Evolutionary conservation across 2,888 invertebrate genomes (phyloP).

Genomic region (Seira musarum): DNA sequence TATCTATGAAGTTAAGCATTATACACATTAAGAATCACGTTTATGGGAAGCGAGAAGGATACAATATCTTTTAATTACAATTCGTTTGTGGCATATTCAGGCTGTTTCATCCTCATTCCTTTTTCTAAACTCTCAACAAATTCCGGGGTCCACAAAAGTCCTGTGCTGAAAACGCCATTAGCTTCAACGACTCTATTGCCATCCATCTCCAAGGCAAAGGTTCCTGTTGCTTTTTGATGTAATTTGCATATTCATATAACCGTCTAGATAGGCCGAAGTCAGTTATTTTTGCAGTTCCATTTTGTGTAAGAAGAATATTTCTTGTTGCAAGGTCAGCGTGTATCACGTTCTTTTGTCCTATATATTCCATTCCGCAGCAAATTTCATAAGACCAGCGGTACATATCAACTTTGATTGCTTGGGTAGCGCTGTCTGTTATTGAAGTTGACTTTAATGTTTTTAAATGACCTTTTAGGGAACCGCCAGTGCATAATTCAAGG

Average conservation of each 20-base stretch:
- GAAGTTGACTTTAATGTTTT: no score
- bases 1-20: background rate
- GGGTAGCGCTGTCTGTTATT: no score
- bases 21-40: background rate
- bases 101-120: background rate
- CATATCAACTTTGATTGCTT: slow-evolving; percentile 2
- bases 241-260: slow-evolving; percentile 14
- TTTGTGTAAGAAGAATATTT: slow-evolving; percentile 22
- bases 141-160: background rate
- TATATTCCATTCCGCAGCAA: slow-evolving; percentile 17
- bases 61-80: background rate
- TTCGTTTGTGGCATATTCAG: background rate
- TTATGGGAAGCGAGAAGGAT: background rate
- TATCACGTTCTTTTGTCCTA: background rate
- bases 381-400: slow-evolving; percentile 19
- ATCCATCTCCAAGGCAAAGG: slow-evolving; percentile 25
- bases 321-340: no score
- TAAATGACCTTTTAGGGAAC: no score
- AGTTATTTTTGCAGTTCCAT: no score
- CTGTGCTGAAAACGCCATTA: no score
- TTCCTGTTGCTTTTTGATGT: background rate
- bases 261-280: slow-evolving; percentile 18
- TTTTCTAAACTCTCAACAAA: slow-evolving; percentile 13
- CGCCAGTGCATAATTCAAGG: no score
- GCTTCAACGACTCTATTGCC: no score